Base-by-base conservation (phyloP, 2,797 vertebrate genomes). In the Rousettus madagascariensis region DNA sequence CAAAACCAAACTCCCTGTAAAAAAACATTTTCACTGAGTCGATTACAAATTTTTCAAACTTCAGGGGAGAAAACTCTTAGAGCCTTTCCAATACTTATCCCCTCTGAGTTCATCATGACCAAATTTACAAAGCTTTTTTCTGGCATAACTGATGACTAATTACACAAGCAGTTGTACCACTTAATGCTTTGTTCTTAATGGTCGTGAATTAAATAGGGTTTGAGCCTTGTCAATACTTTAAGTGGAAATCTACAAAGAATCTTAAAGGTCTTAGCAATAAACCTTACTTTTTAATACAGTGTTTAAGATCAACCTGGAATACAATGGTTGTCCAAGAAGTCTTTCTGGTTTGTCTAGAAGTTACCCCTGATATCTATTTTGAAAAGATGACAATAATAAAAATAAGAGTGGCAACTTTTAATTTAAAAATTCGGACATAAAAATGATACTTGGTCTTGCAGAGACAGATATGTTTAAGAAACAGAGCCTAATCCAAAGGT, bases 121-220 rank as follows among this genome's bases (percentile, higher is more conserved):
- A 80, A 90, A 85, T 92, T 88, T 74, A 92, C 82, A 92, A 61
- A 69, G 80, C 66, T 57, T 28, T 84, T 85, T 80, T 87, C 80
- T 95, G 80, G 75, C 86, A 74, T 96, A 63, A 53, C 75, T 69
- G 24, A 57, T 96, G 38, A 38, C 4, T 38, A 84, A 96, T 89
- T 87, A 69, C 17, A 80, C 22, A 80, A 94, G 41, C 87, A 94
- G 96, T 94, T 95, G 69, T 68, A 86, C 79, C 66, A 71, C 43
- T 30, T 41, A 88, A 88, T 82, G 79, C 75, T 96, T 97, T 93
- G 71, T 95, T 96, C 95, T 97, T 95, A 89, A 77, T 66, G 36
- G 59, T 24, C 94, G 41, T 79, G 78, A 96, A 71, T 87, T 78
- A 93, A 96, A 88, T 51, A 92, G 30, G 22, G 13, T 13, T 72